Base-by-base conservation (phyloP, 2,888 invertebrate genomes). In the Drosophila limbata region DNA sequence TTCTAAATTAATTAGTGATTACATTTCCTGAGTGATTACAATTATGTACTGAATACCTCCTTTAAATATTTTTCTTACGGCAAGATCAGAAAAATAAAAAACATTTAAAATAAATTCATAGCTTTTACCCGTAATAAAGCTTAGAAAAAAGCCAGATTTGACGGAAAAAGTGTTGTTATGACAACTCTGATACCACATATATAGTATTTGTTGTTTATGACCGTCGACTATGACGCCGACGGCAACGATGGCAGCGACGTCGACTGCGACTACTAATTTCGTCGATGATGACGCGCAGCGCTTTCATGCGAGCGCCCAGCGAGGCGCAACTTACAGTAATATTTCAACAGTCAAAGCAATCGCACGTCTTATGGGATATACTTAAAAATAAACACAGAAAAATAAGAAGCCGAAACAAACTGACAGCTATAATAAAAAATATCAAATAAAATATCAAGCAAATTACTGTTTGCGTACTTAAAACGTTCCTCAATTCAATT, bases 211-310 rank as follows among this genome's bases (percentile, higher is more conserved):
- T 48, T 74, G 60, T 56, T 60, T 57, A 52, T 60, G 69, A 39
- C 65, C 44, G 50, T 56, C 15, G 67, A 61, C 48, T 65, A 60
- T 55, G 52, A 19, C 39, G 40, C 25, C 61, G 63, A 37, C 37
- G 10, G 31, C 31, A 31, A 31, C 31, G 9, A 31, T 31, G 31
- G 56, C 67, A 31, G 52, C 31, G 57, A 17, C 33, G 35, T 19
- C 62, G 62, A 61, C 68, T 25, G 48, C 62, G 61, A 59, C 63
- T 52, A 84, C 84, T 89, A 91, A 83, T 84, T 90, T 85, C 57
- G 88, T 89, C 85, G 88, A 85, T 90, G 91, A 90, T 90, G 89
- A 79, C 72, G 77, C 72, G 77, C 71, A 55, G 47, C 55, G 64
- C 81, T 85, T 88, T 91, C 90, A 88, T 81, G 87, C 69, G 76